Percentiles rank a stretch among this genome's conserved stretches.
Evolutionary conservation across 2,888 invertebrate genomes (phyloP).

Genomic region (Ichneumoninae sp.): DNA sequence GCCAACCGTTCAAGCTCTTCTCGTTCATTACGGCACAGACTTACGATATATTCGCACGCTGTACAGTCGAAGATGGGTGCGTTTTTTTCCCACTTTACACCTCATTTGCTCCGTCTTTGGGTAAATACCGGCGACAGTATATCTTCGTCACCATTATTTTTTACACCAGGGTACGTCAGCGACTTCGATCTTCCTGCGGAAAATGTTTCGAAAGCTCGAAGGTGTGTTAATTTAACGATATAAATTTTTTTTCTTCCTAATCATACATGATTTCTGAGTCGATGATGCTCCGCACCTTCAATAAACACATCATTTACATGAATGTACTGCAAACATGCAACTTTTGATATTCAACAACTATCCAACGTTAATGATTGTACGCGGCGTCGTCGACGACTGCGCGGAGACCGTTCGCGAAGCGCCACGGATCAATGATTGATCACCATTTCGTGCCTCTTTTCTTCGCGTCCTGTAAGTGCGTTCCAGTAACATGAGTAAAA

Average conservation of each 20-base stretch:
- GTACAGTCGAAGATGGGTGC: background rate
- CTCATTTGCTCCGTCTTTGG: conserved; percentile 12
- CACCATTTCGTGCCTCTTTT: conserved; percentile 42
- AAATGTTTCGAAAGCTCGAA: background rate
- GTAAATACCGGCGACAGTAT: conserved; percentile 6
- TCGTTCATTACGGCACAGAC: background rate
- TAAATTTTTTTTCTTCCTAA: background rate
- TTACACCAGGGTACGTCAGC: background rate
- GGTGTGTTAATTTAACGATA: background rate
- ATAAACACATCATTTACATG: background rate
- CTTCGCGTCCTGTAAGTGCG: conserved; percentile 4
- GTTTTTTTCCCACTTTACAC: conserved; percentile 23
- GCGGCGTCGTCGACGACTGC: conserved; percentile 47
- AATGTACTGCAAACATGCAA: background rate
- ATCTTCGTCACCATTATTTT: background rate
- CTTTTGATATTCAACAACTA: conserved; percentile 22
- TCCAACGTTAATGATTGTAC: conserved; percentile 59
- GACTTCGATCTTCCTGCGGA: background rate
- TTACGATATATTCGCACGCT: background rate
- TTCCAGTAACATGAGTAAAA: conserved; percentile 17
- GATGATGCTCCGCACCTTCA: background rate
- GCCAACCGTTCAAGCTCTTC: background rate
- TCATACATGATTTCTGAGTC: background rate
- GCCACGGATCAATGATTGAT: conserved; percentile 63
- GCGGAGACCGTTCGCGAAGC: conserved; percentile 25